Evolutionary conservation across 2,113 vertebrate genomes (phyloP).

Genomic region (Ascaphus truei): DNA sequence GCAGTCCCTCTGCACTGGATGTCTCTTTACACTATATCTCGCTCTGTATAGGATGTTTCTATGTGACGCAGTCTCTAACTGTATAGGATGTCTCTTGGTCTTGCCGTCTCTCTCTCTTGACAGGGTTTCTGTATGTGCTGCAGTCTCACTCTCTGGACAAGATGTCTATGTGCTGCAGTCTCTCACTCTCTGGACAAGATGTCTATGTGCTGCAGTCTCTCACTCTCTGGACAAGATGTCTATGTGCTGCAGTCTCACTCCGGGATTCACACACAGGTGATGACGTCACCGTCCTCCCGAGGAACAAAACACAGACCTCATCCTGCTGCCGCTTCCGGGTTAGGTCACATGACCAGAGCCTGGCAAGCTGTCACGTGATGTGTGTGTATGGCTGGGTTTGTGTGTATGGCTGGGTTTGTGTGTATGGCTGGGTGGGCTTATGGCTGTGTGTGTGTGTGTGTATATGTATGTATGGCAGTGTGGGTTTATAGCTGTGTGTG

Average conservation of each 20-base stretch:
- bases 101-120: not conserved
- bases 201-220: not conserved
- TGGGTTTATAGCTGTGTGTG: no score
- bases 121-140: no score
- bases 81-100: not conserved
- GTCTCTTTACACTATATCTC: not conserved
- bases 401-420: not conserved
- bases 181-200: not conserved
- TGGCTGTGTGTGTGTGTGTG: not conserved
- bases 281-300: slow-evolving; percentile 14
- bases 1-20: not conserved
- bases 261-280: not conserved
- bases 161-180: not conserved
- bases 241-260: not conserved
- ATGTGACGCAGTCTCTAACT: no score
- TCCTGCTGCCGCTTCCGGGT: slow-evolving; percentile 14
- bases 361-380: not conserved
- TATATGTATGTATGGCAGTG: no score
- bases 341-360: slow-evolving; percentile 16
- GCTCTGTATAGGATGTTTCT: no score
- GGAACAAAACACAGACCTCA: not conserved
- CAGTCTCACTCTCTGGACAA: not conserved
- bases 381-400: not conserved
- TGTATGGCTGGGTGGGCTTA: not conserved
- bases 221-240: not conserved